These are phyloP conservation scores for Artemia sp. DNA, from an alignment of 2,888 invertebrate species.

Conservation along the genomic window DNA sequence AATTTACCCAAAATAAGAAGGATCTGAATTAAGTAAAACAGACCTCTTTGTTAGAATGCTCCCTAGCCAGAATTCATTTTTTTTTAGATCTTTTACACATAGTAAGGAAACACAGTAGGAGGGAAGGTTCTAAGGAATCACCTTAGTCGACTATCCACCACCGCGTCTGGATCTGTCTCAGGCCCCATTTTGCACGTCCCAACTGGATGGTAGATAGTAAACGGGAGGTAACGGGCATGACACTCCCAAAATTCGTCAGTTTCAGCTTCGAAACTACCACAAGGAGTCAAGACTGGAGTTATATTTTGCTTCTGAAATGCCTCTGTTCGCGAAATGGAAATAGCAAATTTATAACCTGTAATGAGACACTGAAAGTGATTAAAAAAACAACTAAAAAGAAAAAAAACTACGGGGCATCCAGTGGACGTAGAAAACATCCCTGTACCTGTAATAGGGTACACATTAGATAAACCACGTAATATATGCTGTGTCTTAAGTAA, in stretches of 20 bases:
- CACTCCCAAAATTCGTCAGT: constrained; percentile 19
- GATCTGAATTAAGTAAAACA: neutral
- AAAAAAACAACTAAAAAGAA: too few species aligned
- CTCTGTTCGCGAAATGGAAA: neutral
- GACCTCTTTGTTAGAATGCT: neutral
- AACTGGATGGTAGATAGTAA: constrained; percentile 21
- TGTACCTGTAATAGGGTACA: too few species aligned
- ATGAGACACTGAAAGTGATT: neutral
- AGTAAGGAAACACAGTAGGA: too few species aligned
- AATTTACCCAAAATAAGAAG: neutral
- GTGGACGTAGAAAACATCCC: too few species aligned
- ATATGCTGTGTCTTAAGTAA: too few species aligned
- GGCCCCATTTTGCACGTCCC: constrained; percentile 21
- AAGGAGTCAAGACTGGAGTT: neutral
- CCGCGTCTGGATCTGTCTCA: constrained; percentile 19
- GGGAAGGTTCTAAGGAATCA: neutral
- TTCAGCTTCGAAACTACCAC: constrained; percentile 6
- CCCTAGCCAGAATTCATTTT: neutral
- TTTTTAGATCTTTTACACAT: too few species aligned
- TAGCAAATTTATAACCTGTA: constrained; percentile 2
- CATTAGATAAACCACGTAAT: too few species aligned
- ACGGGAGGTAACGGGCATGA: constrained; percentile 5
- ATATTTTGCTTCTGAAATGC: neutral
- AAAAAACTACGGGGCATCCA: too few species aligned
- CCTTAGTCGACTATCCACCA: constrained; percentile 20